Base-by-base conservation (phyloP, 2,888 invertebrate species). In the Spisula subtruncata region DNA sequence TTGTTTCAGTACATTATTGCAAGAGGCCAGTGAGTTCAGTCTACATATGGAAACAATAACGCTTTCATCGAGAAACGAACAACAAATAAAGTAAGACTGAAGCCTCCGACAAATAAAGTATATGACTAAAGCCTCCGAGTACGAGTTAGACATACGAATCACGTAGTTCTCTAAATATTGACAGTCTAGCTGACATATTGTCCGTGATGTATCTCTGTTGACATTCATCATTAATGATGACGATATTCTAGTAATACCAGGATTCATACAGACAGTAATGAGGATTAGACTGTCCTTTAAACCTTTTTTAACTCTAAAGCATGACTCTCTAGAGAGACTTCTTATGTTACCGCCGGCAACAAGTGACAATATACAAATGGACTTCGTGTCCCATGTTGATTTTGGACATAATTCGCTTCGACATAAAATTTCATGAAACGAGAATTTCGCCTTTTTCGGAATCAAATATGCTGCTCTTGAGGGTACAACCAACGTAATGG, bases 361-460 rank as follows among this genome's bases (percentile, higher is more conserved):
- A 85, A 85, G 25, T 71, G 46, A 51, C 80, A 79, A 85, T 80
- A 79, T 85, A 35, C 25, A 85, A 85, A 85, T 85, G 85, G 85
- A 80, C 80, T 85, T 80, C 35, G 46, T 80, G 14, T 80, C 79
- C 85, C 85, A 35, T 54, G 80, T 51, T 29, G 75, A 85, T 51
- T 29, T 79, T 41, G 32, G 16, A 56, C 54, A 80, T 35, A 56
- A 79, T 79, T 18, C 51, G 48, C 12, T 46, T 18, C 48, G 75
- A 75, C 75, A 75, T 14, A 25, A 20, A 46, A 71, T 75, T 66
- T 75, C 18, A 35, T 12, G 16, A 35, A 29, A 35, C 5, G 25
- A 56, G 16, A 83, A 66, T 60, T 18, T 60, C 20, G 32, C 46
- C 35, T 25, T 46, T 56, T 25, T 83, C 66, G 32, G 12, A 32